Evolutionary conservation across 2,888 invertebrate species (phyloP).

Genomic region (Strigamia crassipes): DNA sequence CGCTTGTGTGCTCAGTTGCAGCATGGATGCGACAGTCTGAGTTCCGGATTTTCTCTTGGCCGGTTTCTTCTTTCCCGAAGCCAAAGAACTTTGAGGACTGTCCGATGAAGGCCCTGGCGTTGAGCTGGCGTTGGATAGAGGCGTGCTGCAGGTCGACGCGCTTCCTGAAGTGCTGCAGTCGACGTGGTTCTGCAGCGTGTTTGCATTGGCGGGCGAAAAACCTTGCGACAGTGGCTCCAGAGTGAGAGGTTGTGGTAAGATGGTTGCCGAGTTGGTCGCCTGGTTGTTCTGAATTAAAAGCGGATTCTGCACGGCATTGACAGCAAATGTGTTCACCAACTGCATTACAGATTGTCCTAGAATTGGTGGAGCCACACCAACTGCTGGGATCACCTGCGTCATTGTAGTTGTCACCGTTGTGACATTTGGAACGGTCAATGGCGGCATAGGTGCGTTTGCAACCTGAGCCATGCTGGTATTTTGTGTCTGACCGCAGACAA

Average conservation of each 20-base stretch:
- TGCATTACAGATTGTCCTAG: constrained; percentile 54
- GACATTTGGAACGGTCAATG: constrained; percentile 55
- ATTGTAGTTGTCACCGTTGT: constrained; percentile 56
- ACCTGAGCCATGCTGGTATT: constrained; percentile 49
- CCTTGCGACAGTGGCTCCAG: constrained; percentile 24
- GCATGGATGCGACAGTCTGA: constrained; percentile 69
- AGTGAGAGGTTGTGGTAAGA: constrained; percentile 28
- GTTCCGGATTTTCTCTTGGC: constrained; percentile 72
- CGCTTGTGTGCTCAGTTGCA: constrained; percentile 55
- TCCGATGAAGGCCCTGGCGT: constrained; percentile 52
- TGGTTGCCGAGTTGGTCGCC: neutral
- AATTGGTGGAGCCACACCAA: constrained; percentile 53
- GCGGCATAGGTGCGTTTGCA: constrained; percentile 55
- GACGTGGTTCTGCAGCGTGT: constrained; percentile 50
- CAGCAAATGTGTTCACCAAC: constrained; percentile 73
- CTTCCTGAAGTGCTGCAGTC: constrained; percentile 52
- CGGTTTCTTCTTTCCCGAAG: constrained; percentile 47
- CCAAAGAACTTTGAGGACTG: constrained; percentile 48
- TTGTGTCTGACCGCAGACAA: constrained; percentile 52
- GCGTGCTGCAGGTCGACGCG: constrained; percentile 52
- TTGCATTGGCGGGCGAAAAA: constrained; percentile 42
- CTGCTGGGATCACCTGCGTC: constrained; percentile 56
- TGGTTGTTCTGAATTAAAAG: constrained; percentile 52
- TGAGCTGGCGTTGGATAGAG: constrained; percentile 52
- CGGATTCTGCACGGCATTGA: constrained; percentile 53